Evolutionary conservation across 2,797 vertebrate species (phyloP), one percentile per base, ranked within the genome.

Genomic region (Hippopotamyrus pictus): DNA sequence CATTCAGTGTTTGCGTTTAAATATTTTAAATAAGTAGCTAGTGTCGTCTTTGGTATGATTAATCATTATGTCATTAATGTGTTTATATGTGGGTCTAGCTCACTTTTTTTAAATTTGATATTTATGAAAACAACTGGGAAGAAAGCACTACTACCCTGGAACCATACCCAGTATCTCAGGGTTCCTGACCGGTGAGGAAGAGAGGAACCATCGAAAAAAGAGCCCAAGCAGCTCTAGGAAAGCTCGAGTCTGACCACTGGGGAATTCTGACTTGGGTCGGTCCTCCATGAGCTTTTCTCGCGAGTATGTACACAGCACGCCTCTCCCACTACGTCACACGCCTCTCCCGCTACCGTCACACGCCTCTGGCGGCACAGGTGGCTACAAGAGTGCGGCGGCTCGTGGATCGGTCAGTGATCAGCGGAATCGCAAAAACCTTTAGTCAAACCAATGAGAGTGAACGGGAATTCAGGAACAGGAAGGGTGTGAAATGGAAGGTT

Each of bases 81-180:
- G 88, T 89, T 91, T 86, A 92, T 93, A 88, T 89, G 91, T 90
- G 87, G 88, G 57, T 86, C 82, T 87, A 93, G 96, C 93, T 92
- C 91, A 95, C 95, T 92, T 96, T 93, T 94, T 94, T 94, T 95
- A 93, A 94, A 96, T 94, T 94, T 96, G 97, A 82, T 82, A 46
- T 82, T 82, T 82, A 44, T 82, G 76, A 97, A 93, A 97, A 97
- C 97, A 97, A 96, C 96, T 97, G 96, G 97, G 97, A 98, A 97
- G 98, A 98, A 98, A 97, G 97, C 97, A 98, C 97, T 97, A 96
- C 92, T 50, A 93, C 94, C 95, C 95, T 95, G 96, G 95, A 93
- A 95, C 92, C 93, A 95, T 94, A 95, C 41, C 90, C 93, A 95
- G 94, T 93, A 94, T 91, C 51, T 90, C 89, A 90, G 91, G 44